Evolutionary conservation across 2,888 invertebrate genomes (phyloP).

Genomic region (Tetragnatha montana): DNA sequence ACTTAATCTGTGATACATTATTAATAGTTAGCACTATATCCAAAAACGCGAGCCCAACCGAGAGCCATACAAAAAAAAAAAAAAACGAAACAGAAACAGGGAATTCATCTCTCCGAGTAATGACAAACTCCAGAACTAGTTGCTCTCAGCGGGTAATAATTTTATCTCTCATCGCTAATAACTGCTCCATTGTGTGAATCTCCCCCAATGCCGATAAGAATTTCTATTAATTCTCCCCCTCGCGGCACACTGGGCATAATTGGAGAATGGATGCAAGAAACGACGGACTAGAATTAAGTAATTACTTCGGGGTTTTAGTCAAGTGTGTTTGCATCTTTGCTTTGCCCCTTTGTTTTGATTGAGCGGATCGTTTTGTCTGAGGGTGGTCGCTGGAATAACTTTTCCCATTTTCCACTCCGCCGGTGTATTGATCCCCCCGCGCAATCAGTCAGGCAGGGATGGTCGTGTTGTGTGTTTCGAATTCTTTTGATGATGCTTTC

Average conservation of each 20-base stretch:
- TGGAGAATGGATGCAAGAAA: constrained; percentile 4
- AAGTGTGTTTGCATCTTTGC: constrained; percentile 31
- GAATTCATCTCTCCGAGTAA: not conserved
- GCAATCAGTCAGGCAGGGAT: constrained; percentile 30
- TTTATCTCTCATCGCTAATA: not conserved
- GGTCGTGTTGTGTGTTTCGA: not conserved
- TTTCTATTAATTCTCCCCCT: constrained; percentile 18
- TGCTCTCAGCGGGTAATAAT: not conserved
- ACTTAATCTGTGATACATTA: too few species aligned
- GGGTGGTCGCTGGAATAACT: constrained; percentile 12
- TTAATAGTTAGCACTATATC: too few species aligned
- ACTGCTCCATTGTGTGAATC: constrained; percentile 6
- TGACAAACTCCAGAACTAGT: not conserved
- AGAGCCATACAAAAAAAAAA: not conserved
- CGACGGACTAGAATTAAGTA: constrained; percentile 32
- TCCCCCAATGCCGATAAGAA: constrained; percentile 7
- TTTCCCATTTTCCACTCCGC: constrained; percentile 25
- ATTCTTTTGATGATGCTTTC: not conserved
- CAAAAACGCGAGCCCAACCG: too few species aligned
- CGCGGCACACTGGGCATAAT: constrained; percentile 30
- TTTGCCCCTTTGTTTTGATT: constrained; percentile 21
- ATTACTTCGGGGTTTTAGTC: constrained; percentile 23
- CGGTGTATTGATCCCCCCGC: constrained; percentile 26
- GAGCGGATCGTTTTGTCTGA: constrained; percentile 22
- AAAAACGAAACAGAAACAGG: not conserved